Base-by-base conservation (phyloP, 2,888 invertebrate genomes). In the Diaphora mendica region DNA sequence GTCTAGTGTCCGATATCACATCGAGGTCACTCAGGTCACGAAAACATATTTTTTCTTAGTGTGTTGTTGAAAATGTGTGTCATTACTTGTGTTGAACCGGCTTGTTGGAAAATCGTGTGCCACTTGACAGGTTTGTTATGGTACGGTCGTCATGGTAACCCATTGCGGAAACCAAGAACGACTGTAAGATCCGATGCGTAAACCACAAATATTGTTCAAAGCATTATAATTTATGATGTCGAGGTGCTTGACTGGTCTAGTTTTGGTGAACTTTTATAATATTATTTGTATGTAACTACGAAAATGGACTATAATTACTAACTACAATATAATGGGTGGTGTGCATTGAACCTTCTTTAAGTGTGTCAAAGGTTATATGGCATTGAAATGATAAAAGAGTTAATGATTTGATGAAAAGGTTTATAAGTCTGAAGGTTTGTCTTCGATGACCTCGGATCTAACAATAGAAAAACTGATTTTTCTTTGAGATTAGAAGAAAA, bases 111-210 rank as follows among this genome's bases (percentile, higher is more conserved):
- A 90, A 88, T 88, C 71, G 81, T 89, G 89, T 88, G 88, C 86
- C 87, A 85, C 88, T 92, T 94, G 95, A 91, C 93, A 92, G 82
- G 79, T 86, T 85, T 95, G 94, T 95, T 94, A 91, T 90, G 89
- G 79, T 77, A 72, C 73, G 64, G 94, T 94, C 86, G 82, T 79
- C 83, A 92, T 91, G 89, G 88, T 72, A 82, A 94, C 92, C 59
- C 77, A 85, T 91, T 89, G 91, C 93, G 93, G 94, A 94, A 93
- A 91, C 88, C 79, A 82, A 79, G 71, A 83, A 77, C 84, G 84
- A 85, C 83, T 81, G 85, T 82, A 83, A 84, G 84, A 81, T 84
- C 79, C 73, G 79, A 84, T 88, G 87, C 87, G 87, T 88, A 82
- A 39, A 68, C 76, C 75, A 74, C 77, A 84, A 79, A 81, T 77